A percentile compares a stretch with the other conserved stretches of the same genome.
Evolutionary conservation across 2,113 vertebrate species (phyloP).

Genomic region (Gadus macrocephalus): DNA sequence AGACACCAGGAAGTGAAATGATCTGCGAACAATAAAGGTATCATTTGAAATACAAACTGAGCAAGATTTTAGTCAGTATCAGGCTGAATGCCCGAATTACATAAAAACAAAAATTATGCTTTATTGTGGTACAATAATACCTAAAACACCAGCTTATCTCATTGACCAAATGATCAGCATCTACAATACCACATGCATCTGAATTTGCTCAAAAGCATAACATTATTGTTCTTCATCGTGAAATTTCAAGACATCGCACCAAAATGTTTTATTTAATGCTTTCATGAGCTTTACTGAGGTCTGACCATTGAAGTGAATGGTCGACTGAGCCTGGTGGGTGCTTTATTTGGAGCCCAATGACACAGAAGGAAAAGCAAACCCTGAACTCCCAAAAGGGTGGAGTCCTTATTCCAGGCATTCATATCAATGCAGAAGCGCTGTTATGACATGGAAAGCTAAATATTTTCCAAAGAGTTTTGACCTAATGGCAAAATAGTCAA

Average conservation of each 20-base stretch:
- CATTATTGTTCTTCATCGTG: neutral
- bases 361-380: slow-evolving; percentile 23
- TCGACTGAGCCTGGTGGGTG: neutral
- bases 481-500: slow-evolving; percentile 80
- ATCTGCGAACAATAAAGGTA: too few species aligned
- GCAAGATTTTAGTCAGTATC: too few species aligned
- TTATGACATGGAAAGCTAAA: slow-evolving; percentile 74
- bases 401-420: slow-evolving; percentile 59
- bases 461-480: slow-evolving; percentile 67
- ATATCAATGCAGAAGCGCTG: slow-evolving; percentile 67
- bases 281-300: slow-evolving; percentile 6
- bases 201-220: neutral
- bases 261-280: slow-evolving; percentile 15
- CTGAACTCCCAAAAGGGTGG: slow-evolving; percentile 30
- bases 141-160: too few species aligned
- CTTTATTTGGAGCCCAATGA: slow-evolving; percentile 29
- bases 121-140: too few species aligned
- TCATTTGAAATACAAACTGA: too few species aligned
- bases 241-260: neutral
- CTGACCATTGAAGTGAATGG: slow-evolving; percentile 12
- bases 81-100: too few species aligned
- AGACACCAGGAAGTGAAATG: too few species aligned
- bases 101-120: too few species aligned
- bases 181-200: neutral
- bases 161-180: neutral